A percentile compares a stretch with the other conserved stretches of the same genome.
These are phyloP conservation scores for Cheilosia impressa DNA, from an alignment of 2,888 invertebrate genomes.

Conservation along the genomic window DNA sequence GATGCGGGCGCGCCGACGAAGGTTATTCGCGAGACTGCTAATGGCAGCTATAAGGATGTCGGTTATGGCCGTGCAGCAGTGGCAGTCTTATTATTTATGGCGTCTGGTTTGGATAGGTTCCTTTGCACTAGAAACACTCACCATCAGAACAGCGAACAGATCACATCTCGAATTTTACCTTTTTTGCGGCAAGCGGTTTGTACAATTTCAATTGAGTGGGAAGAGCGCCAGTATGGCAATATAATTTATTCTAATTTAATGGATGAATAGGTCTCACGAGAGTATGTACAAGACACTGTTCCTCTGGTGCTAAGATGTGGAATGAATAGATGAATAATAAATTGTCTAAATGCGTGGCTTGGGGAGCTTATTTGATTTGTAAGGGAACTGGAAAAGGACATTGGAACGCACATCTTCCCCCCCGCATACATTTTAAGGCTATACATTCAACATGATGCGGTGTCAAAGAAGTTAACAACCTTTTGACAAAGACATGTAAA, in stretches of 20 bases:
- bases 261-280: conserved; percentile 70
- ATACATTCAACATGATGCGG: conserved; percentile 5
- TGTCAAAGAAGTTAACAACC: conserved; percentile 51
- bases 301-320: conserved; percentile 9
- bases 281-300: conserved; percentile 42
- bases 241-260: conserved; percentile 74
- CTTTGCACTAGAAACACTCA: conserved; percentile 19
- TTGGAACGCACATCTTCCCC: conserved; percentile 1
- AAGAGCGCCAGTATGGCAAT: conserved; percentile 54
- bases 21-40: conserved; percentile 58
- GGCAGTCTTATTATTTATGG: conserved; percentile 71
- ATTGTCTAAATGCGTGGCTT: conserved; percentile 49
- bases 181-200: conserved; percentile 34
- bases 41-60: conserved; percentile 66
- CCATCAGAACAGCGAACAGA: neutral
- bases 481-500: conserved; percentile 60
- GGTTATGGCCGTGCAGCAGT: conserved; percentile 33
- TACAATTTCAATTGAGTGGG: conserved; percentile 41
- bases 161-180: conserved; percentile 40
- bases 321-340: conserved; percentile 70
- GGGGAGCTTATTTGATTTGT: conserved; percentile 42
- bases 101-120: conserved; percentile 73
- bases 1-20: conserved; percentile 39
- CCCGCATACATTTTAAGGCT: neutral
- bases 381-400: neutral